Evolutionary conservation across 2,888 invertebrate genomes (phyloP).

Genomic region (Drosophila crucigera): DNA sequence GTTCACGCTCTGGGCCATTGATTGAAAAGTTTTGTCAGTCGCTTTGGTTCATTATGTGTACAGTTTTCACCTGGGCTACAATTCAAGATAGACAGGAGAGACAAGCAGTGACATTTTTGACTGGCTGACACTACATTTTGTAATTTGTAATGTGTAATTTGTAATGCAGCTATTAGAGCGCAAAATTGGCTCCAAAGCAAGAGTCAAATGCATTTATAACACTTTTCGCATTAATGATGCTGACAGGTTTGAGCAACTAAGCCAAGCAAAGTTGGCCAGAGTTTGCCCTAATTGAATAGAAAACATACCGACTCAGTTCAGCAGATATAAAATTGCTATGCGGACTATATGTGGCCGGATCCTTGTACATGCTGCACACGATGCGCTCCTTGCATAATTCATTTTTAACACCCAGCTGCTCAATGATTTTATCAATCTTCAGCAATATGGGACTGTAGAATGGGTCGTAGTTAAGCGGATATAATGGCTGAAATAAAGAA

Average conservation of each 20-base stretch:
- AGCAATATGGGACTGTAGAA: slow-evolving; percentile 93
- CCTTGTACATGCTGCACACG: slow-evolving; percentile 93
- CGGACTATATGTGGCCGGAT: slow-evolving; percentile 92
- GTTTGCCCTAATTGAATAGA: slow-evolving; percentile 4
- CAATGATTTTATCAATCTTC: slow-evolving; percentile 91
- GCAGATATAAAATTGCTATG: slow-evolving; percentile 95
- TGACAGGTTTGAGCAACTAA: slow-evolving; percentile 43
- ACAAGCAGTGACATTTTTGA: slow-evolving; percentile 46
- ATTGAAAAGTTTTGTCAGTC: slow-evolving; percentile 55
- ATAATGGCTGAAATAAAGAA: slow-evolving; percentile 76
- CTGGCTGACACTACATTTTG: slow-evolving; percentile 61
- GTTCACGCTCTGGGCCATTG: slow-evolving; percentile 68
- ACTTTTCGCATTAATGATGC: slow-evolving; percentile 33
- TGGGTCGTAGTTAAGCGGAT: slow-evolving; percentile 86
- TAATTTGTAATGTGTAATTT: slow-evolving; percentile 49
- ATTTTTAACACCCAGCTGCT: slow-evolving; percentile 89
- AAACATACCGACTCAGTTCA: slow-evolving; percentile 93
- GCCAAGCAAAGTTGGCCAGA: slow-evolving; percentile 4
- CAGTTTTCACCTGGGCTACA: slow-evolving; percentile 36
- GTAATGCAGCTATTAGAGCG: slow-evolving; percentile 69
- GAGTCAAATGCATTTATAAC: slow-evolving; percentile 32
- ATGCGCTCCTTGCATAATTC: slow-evolving; percentile 92
- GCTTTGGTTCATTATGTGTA: slow-evolving; percentile 7
- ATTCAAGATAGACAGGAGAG: slow-evolving; percentile 21
- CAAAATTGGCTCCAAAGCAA: slow-evolving; percentile 32